phyloP scores from a whole-genome alignment of 2,888 invertebrate genomes.

The Caenorhabditis becei region DNA sequence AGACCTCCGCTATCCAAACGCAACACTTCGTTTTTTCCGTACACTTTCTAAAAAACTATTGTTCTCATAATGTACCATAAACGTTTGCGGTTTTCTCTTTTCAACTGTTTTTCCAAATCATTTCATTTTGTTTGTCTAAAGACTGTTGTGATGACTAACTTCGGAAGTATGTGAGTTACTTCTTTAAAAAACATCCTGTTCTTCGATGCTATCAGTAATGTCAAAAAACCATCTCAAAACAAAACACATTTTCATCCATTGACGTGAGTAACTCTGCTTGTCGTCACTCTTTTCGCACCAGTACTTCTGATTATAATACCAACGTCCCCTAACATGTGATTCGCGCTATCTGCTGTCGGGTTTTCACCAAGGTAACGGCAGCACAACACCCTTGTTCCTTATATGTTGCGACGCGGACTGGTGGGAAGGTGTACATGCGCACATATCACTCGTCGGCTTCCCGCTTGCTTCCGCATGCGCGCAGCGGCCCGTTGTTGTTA shows the following conservation, averaged over 20 bases:
- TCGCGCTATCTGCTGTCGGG: conserved; percentile 21
- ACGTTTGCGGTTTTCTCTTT: neutral
- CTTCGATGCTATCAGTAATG: neutral
- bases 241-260: neutral
- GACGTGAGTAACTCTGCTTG: neutral
- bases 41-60: no score
- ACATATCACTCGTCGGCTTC: conserved; percentile 31
- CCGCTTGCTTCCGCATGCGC: conserved; percentile 35
- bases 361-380: conserved; percentile 43
- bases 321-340: conserved; percentile 7
- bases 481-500: conserved; percentile 43
- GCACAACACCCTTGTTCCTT: conserved; percentile 43
- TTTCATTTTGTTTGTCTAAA: neutral
- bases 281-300: neutral
- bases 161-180: neutral
- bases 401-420: conserved; percentile 32
- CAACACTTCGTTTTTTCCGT: no score
- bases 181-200: conserved; percentile 1
- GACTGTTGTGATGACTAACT: neutral
- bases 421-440: conserved; percentile 21
- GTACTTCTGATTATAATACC: neutral
- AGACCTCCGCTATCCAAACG: no score
- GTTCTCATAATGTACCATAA: no score
- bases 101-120: neutral
- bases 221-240: neutral